phyloP scores from a whole-genome alignment of 2,113 vertebrate genomes.

The Sisor rabdophorus region DNA sequence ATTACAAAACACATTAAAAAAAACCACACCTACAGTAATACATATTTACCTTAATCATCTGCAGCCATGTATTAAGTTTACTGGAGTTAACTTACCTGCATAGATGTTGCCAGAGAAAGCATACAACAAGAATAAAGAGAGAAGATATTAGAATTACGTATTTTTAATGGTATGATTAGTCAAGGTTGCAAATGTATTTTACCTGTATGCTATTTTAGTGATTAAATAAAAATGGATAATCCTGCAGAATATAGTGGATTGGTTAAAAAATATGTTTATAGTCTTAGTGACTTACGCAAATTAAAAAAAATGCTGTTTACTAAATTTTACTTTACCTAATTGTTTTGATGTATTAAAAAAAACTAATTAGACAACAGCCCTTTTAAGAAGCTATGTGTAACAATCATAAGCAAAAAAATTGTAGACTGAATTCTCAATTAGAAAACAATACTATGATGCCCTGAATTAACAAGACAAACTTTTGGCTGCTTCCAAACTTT shows the following conservation, averaged over 20 bases:
- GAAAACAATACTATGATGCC: neutral
- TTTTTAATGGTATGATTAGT: constrained; percentile 1
- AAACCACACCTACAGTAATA: constrained; percentile 6
- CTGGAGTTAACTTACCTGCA: neutral
- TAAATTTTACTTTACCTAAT: neutral
- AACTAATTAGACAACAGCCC: no score
- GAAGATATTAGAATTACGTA: neutral
- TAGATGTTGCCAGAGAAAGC: neutral
- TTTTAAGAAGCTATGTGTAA: neutral
- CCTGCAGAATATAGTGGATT: no score
- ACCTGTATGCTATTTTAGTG: no score
- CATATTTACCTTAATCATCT: constrained; percentile 24
- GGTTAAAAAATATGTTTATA: no score
- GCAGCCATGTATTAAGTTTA: neutral
- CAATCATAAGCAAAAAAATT: neutral
- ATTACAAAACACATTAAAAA: constrained; percentile 9
- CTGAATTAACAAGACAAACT: neutral
- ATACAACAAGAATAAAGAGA: neutral
- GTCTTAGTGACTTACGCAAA: no score
- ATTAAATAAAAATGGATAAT: no score
- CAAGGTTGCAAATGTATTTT: no score
- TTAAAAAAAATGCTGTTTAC: no score
- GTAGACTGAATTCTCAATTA: neutral
- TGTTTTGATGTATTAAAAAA: neutral
- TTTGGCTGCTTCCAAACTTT: constrained; percentile 26